Conservation (phyloP, 2,113 vertebrate species). For the Eurypyga helias region DNA sequence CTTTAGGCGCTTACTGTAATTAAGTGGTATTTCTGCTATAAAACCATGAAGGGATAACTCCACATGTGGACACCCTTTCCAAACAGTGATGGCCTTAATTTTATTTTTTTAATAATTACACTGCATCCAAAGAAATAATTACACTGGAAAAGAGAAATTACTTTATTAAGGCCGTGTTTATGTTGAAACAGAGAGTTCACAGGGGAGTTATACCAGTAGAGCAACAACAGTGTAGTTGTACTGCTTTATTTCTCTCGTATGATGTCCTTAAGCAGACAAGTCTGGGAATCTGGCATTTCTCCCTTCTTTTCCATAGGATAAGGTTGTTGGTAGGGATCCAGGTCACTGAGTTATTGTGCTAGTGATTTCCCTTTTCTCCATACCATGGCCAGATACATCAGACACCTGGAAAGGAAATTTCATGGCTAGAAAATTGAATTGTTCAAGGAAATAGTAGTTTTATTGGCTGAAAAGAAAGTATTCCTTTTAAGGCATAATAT, state of each 20-base stretch:
- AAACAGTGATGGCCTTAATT: background rate
- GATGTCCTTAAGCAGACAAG: background rate
- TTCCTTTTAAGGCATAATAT: background rate
- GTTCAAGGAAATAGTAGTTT: background rate
- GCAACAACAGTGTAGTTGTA: background rate
- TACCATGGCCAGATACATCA: background rate
- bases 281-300: background rate
- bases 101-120: background rate
- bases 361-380: background rate
- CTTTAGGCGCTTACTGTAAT: background rate
- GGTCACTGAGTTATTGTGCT: background rate
- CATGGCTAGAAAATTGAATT: background rate
- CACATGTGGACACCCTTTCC: background rate
- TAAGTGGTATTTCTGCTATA: background rate
- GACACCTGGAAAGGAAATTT: background rate
- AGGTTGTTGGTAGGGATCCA: background rate
- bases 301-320: background rate
- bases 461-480: background rate
- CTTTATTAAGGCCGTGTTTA: background rate
- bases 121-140: background rate
- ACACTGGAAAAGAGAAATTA: background rate
- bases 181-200: background rate
- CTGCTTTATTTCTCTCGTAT: background rate
- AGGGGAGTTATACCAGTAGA: background rate
- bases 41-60: background rate